Base-by-base conservation (phyloP, 2,797 vertebrate genomes). In the Percopsis omiscomaycus region DNA sequence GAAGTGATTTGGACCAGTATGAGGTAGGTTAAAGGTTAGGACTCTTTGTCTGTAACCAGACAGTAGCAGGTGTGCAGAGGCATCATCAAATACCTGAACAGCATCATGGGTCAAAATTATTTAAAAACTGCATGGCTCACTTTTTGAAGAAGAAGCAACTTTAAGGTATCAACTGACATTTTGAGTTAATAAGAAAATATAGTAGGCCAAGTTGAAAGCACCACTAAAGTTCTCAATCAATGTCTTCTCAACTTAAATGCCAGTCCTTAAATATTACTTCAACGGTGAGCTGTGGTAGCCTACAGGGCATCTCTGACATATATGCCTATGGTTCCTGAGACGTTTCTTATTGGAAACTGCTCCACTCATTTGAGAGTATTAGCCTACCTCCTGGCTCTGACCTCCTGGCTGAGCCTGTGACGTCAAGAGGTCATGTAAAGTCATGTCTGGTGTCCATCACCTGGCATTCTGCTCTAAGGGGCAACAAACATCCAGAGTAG, bases 31-130 rank as follows among this genome's bases (percentile, higher is more conserved):
- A 81, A 45, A 72, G 78, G 73, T 86, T 69, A 81, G 32, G 75
- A 55, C 28, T 6, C 57, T 28, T 14, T 63, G 42, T 60, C 60
- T 65, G 52, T 68, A 57, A 30, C 59, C 50, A 69, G 71, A 75
- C 37, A 52, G 86, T 55, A 81, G 82, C 87, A 89, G 86, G 77
- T 89, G 88, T 73, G 72, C 55, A 45, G 64, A 72, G 55, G 60
- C 42, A 22, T 45, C 46, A 5, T 64, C 3, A 29, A 12, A 13
- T 28, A 59, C 52, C 3, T 12, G 12, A 22, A 50, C 9, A 49
- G 12, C 56, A n/a, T 27, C 15, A 0, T 6, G 49, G 10, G 16
- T 32, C 3, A 54, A 16, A 3, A 5, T 9, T 29, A 66, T 54
- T 63, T 42, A 8, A 59, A 14, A 58, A 68, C 16, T 45, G 50